Evolutionary conservation across 2,888 invertebrate species (phyloP), one percentile per base, ranked within the genome.

Genomic region (Eucera pruinosa): DNA sequence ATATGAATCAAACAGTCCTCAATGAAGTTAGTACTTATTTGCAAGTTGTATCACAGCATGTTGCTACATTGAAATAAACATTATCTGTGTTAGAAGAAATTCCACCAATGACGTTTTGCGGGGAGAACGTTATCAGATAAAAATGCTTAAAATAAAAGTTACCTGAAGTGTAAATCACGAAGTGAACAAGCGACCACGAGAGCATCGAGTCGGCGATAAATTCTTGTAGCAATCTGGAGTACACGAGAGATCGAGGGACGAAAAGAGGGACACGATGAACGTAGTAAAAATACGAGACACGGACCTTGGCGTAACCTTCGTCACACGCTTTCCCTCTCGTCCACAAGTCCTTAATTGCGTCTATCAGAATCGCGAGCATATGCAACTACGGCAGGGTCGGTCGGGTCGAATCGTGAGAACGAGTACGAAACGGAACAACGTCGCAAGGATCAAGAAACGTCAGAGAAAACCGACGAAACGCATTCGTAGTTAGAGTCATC

Each of bases 291-390:
- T 62, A 68, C 58, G 20, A 36, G 45, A 18, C 55, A 36, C 36
- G 62, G 58, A 36, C 84, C 82, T 84, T 84, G 84, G 62, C 55
- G 25, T 41, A 68, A 84, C 78, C 82, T 84, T 84, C 73, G 66
- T 25, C 57, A 39, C 25, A 45, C 33, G 72, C 57, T 78, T 81
- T 78, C 82, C 75, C 84, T 67, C 70, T 64, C 64, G 36, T 15
- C 67, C 61, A 57, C 30, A 30, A 58, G 69, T 81, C 69, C 73
- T 79, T 84, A 83, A 83, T 82, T 76, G 66, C 55, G 55, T 20
- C 45, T 81, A 78, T 72, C 73, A 58, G 43, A 48, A 30, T 48
- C 36, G 65, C 65, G 45, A 18, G 67, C 43, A n/a, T n/a, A n/a
- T n/a, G 39, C 39, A 65, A 73, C n/a, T 72, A 65, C 74, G 39